Evolutionary conservation across 1,140 invertebrate species (phyloP), one percentile per base, ranked within the genome.

Genomic region (Cecropterus lyciades): DNA sequence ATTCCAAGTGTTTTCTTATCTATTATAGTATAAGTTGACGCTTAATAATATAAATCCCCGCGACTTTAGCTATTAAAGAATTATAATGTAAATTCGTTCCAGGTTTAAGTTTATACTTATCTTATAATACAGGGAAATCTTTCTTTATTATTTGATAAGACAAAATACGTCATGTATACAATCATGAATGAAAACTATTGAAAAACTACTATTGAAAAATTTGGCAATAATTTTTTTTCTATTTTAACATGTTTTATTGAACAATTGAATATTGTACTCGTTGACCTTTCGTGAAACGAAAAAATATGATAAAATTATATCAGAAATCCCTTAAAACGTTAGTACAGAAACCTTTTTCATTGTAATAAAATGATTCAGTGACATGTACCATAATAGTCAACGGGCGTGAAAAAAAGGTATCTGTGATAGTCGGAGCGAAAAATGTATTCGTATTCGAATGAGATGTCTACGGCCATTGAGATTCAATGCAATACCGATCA

Each of bases 401-500:
- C 13, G 51, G 15, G 33, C 52, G 15, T 55, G 30, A 55, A 55
- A 55, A 55, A 16, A 33, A 33, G 33, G 20, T 55, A 43, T n/a
- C 9, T 59, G 27, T 10, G 13, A 37, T 40, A 30, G 14, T 30
- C 43, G 46, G 20, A 17, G 16, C 57, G 57, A 60, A 13, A 48
- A 49, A 60, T 48, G 57, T 49, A 60, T 20, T 49, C 30, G 45
- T 49, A 60, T 37, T 49, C 30, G 45, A 37, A 49, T 46, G 46
- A 15, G 27, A 49, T 45, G 13, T 60, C 14, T 37, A 13, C 57
- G 57, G 57, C 17, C 27, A 49, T 60, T 60, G 45, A 37, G 45
- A 60, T 60, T 60, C 57, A 60, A 60, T 60, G 45, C 45, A 43
- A 30, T 49, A 17, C 11, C 57, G 57, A 60, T 60, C 56, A 7